A percentile compares a stretch with the other conserved stretches of the same genome.
phyloP scores from a whole-genome alignment of 2,888 invertebrate genomes.

The Acleris holmiana region DNA sequence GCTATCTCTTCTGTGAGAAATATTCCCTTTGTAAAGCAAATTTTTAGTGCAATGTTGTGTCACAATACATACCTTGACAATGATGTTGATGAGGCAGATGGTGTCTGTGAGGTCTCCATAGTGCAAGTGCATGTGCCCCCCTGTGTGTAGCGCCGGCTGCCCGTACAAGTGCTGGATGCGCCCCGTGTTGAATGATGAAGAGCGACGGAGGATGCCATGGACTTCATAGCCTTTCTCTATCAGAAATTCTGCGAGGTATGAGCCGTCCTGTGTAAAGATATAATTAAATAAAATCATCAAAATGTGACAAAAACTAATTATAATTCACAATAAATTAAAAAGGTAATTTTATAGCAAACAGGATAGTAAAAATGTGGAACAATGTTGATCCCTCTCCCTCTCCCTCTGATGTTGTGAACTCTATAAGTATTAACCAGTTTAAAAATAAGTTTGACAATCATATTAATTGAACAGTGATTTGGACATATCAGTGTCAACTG shows the following conservation, averaged over 20 bases:
- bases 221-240: constrained; percentile 96
- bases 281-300: neutral
- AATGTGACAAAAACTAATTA: neutral
- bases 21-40: too few relatives aligned
- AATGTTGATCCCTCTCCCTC: too few relatives aligned
- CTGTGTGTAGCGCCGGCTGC: constrained; percentile 94
- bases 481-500: too few relatives aligned
- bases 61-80: constrained; percentile 63
- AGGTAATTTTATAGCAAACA: too few relatives aligned
- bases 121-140: constrained; percentile 95
- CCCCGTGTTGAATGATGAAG: constrained; percentile 98
- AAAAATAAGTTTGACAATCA: too few relatives aligned
- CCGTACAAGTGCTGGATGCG: constrained; percentile 98
- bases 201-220: constrained; percentile 97
- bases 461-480: too few relatives aligned
- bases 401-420: too few relatives aligned
- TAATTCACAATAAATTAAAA: neutral
- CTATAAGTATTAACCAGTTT: too few relatives aligned
- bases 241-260: constrained; percentile 97
- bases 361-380: too few relatives aligned
- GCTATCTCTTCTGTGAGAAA: too few relatives aligned
- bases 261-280: constrained; percentile 92
- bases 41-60: too few relatives aligned
- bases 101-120: constrained; percentile 99
- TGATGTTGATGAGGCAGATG: constrained; percentile 87